These are phyloP conservation scores for Distichodus sexfasciatus DNA, from an alignment of 2,797 vertebrate genomes.

Conservation along the genomic window DNA sequence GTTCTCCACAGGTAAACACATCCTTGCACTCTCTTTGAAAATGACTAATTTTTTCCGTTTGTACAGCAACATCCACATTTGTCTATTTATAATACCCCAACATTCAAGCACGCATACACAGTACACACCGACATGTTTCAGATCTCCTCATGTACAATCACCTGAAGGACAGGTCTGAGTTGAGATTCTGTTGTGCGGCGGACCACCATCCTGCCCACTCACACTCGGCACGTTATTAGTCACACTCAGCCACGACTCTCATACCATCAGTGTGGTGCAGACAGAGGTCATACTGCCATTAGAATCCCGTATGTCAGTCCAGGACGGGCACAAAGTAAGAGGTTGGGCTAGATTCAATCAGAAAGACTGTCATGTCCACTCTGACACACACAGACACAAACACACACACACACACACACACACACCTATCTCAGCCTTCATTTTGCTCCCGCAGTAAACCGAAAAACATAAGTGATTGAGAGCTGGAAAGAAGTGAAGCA, in stretches of 20 bases:
- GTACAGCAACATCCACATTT: too few relatives aligned
- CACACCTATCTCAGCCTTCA: slow-evolving; percentile 14
- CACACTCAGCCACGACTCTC: slow-evolving; percentile 62
- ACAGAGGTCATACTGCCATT: slow-evolving; percentile 50
- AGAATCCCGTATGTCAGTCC: slow-evolving; percentile 65
- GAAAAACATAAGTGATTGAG: slow-evolving; percentile 11
- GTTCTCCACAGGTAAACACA: too few relatives aligned
- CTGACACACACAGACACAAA: slow-evolving; percentile 36
- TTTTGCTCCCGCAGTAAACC: slow-evolving; percentile 17
- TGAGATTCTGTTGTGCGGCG: slow-evolving; percentile 51
- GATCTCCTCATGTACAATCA: slow-evolving; percentile 41
- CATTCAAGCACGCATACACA: neutral
- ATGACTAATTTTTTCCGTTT: too few relatives aligned
- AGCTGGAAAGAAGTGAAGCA: slow-evolving; percentile 24
- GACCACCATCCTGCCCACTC: slow-evolving; percentile 17
- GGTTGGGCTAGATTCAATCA: slow-evolving; percentile 63
- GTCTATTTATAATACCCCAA: too few relatives aligned
- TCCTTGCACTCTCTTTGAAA: too few relatives aligned
- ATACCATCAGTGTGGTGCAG: slow-evolving; percentile 75
- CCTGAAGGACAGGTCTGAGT: slow-evolving; percentile 48
- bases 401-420: slow-evolving; percentile 3
- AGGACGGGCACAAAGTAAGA: slow-evolving; percentile 53
- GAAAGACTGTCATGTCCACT: slow-evolving; percentile 53
- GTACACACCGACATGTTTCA: neutral
- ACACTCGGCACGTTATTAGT: slow-evolving; percentile 67